Conservation (phyloP, 2,113 vertebrate species). For the Willisornis vidua region DNA sequence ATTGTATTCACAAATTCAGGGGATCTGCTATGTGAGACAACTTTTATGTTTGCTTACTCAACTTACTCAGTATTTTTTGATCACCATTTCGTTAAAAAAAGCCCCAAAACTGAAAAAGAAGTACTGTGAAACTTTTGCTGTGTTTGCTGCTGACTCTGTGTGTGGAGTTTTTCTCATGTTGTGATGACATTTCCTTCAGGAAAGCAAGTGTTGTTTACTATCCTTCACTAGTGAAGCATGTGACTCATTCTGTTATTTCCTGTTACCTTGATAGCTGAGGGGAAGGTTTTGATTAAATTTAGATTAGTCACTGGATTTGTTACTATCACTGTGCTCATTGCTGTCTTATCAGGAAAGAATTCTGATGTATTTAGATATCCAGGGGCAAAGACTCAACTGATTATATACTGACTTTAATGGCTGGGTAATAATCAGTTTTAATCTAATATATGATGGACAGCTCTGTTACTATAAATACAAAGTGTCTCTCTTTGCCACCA, state of each 20-base stretch:
- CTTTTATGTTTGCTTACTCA: neutral
- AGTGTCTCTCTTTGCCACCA: neutral
- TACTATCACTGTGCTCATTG: neutral
- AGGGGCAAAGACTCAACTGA: neutral
- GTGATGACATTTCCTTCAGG: neutral
- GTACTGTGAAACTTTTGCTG: neutral
- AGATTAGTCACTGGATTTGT: neutral
- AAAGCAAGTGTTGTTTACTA: neutral
- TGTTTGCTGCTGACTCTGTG: neutral
- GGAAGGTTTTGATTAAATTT: conserved; percentile 12
- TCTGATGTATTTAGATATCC: neutral
- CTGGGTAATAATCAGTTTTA: neutral
- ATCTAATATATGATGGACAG: neutral
- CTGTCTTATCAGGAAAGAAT: neutral
- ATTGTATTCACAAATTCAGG: neutral
- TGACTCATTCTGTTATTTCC: neutral
- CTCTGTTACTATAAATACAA: neutral
- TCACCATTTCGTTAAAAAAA: neutral
- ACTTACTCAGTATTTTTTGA: neutral
- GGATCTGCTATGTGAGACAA: neutral
- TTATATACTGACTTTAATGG: neutral
- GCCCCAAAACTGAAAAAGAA: neutral
- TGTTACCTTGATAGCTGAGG: neutral
- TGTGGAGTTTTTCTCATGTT: neutral
- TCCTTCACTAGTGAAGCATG: neutral